Evolutionary conservation across 2,113 vertebrate genomes (phyloP), one percentile per base, ranked within the genome.

Genomic region (Oncorhynchus gorbuscha): DNA sequence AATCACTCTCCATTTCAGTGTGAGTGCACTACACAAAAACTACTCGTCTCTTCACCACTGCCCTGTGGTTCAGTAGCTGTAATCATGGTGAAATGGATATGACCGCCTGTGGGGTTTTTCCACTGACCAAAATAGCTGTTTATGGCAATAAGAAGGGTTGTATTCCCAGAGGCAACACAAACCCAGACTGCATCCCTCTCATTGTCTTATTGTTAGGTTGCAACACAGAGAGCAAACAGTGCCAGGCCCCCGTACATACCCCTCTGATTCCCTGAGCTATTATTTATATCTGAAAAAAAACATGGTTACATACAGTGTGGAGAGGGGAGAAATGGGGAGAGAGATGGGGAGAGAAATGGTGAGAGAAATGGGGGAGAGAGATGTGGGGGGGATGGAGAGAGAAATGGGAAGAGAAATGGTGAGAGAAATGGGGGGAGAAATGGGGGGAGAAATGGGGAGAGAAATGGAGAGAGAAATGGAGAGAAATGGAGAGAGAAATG

Each of bases 191-290:
- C 76, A 87, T 45, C 39, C 39, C 39, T 45, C 39, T 45, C 39
- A 45, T 18, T 18, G 13, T 89, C 80, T 81, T 82, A 90, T 87
- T 87, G 81, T 76, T 70, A 78, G 76, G 75, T 79, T 84, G 81
- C 79, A 78, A 83, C 68, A 72, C 86, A 84, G 82, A 77, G 73
- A 77, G 73, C 85, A 84, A 89, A 89, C 77, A 81, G 80, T 85
- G 86, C 85, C 83, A 83, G 28, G 72, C 8, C 58, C 69, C 22
- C 45, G 62, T 32, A n/a, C 30, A 14, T n/a, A 9, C 59, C 20
- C 59, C 39, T 9, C 89, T 90, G 87, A 88, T 89, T 90, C 87
- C 88, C 59, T 9, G n/a, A 62, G 84, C 86, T 87, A 89, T 45
- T 45, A 45, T 45, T 45, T 45, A 45, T 45, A 45, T 45, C 39